Conservation (phyloP, 2,797 vertebrate genomes). For the Cephalopachus bancanus region DNA sequence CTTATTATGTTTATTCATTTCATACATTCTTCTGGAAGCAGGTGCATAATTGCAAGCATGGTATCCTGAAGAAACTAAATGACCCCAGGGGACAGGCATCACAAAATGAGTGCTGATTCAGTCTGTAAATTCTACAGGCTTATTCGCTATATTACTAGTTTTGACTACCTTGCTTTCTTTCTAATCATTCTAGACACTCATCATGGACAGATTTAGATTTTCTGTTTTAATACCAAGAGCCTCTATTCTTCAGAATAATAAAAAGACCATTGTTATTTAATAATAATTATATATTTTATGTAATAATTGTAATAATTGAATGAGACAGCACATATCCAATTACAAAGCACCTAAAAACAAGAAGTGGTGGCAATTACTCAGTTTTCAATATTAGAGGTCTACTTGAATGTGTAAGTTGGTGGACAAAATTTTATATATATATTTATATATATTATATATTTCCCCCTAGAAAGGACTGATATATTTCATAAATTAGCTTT, state of each 20-base stretch:
- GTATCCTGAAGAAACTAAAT: neutral
- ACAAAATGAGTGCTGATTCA: neutral
- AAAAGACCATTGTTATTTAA: neutral
- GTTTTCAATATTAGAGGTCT: neutral
- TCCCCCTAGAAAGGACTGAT: neutral
- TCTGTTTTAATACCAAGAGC: neutral
- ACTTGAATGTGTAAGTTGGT: neutral
- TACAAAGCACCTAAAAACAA: neutral
- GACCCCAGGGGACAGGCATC: neutral
- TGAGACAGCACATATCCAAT: neutral
- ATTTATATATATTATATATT: too few relatives aligned
- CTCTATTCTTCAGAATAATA: neutral
- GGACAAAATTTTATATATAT: neutral
- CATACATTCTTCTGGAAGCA: neutral
- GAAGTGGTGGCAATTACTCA: neutral
- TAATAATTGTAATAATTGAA: neutral
- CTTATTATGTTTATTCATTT: conserved; percentile 19
- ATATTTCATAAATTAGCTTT: neutral
- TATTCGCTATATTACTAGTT: neutral
- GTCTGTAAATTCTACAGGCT: neutral
- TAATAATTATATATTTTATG: neutral
- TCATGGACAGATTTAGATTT: neutral
- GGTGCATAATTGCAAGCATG: too few relatives aligned
- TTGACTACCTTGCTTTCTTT: neutral
- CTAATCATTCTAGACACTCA: neutral